phyloP scores from a whole-genome alignment of 2,113 vertebrate species.

The Danionella cerebrum region DNA sequence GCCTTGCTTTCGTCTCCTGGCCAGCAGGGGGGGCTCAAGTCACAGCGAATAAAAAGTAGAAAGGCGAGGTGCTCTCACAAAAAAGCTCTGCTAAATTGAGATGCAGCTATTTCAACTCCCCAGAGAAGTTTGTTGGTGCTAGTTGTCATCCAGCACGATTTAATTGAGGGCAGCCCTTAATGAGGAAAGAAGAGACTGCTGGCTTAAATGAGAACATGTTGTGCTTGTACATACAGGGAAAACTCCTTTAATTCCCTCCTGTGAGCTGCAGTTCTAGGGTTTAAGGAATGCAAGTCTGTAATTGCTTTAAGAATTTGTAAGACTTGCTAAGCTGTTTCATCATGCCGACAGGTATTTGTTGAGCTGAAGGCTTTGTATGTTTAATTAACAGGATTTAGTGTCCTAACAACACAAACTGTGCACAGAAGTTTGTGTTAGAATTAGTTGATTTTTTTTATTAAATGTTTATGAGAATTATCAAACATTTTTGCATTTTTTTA shows the following conservation, averaged over 20 bases:
- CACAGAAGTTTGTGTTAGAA: too few species aligned
- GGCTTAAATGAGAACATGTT: neutral
- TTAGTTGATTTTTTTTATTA: too few species aligned
- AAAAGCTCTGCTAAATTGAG: neutral
- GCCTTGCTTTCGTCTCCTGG: slow-evolving; percentile 23
- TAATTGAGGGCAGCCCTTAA: neutral
- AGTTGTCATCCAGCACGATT: neutral
- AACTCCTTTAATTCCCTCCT: neutral
- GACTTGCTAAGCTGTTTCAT: slow-evolving; percentile 15
- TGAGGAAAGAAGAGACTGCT: neutral
- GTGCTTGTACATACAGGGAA: neutral
- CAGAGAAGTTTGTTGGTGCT: neutral
- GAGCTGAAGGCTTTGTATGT: neutral
- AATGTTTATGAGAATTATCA: too few species aligned
- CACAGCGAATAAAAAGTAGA: slow-evolving; percentile 38
- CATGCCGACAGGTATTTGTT: neutral
- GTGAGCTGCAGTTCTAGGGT: slow-evolving; percentile 7
- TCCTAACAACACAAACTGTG: too few species aligned
- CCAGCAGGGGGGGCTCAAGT: slow-evolving; percentile 60
- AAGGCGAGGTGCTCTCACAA: neutral
- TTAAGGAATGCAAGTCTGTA: slow-evolving; percentile 5
- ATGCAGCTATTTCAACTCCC: too few species aligned
- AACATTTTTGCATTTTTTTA: too few species aligned
- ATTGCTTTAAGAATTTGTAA: slow-evolving; percentile 5
- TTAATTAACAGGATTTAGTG: slow-evolving; percentile 5